These are phyloP conservation scores for Lagocephalus sceleratus DNA, from an alignment of 2,797 vertebrate genomes.

Conservation along the genomic window DNA sequence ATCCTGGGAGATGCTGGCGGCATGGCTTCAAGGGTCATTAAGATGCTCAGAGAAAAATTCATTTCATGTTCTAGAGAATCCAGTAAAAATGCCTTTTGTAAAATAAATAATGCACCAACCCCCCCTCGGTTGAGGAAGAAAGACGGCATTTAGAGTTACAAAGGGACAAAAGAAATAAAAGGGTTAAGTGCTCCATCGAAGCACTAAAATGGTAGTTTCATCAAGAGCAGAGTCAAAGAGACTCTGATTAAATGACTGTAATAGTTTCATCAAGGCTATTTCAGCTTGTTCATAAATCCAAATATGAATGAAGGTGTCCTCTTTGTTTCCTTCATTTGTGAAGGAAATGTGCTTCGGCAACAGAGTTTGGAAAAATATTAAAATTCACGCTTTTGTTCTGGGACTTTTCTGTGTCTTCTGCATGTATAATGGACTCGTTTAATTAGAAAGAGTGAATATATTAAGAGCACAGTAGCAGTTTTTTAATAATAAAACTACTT, in stretches of 20 bases:
- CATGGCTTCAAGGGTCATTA: too few species aligned
- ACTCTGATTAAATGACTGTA: conserved; percentile 31
- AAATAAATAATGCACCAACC: too few species aligned
- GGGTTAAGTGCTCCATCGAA: conserved; percentile 25
- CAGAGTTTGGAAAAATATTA: conserved; percentile 27
- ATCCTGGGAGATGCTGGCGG: too few species aligned
- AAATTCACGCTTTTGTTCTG: conserved; percentile 22
- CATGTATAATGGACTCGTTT: conserved; percentile 27
- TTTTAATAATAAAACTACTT: conserved; percentile 29
- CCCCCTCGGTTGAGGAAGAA: too few species aligned
- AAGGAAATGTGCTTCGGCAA: conserved; percentile 6
- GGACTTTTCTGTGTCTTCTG: conserved; percentile 35
- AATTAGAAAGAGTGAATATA: conserved; percentile 48
- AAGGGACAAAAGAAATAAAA: not conserved
- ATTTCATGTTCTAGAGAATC: too few species aligned
- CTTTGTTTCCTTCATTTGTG: conserved; percentile 26
- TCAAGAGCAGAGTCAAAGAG: conserved; percentile 51
- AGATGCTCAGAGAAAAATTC: too few species aligned
- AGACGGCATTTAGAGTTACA: too few species aligned
- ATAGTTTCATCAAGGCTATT: conserved; percentile 22
- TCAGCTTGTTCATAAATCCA: conserved; percentile 16
- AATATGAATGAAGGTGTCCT: conserved; percentile 5
- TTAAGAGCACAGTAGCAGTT: conserved; percentile 20
- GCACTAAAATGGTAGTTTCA: conserved; percentile 65
- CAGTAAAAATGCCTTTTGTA: too few species aligned